phyloP scores from a whole-genome alignment of 2,888 invertebrate species.

The Sesia apiformis region DNA sequence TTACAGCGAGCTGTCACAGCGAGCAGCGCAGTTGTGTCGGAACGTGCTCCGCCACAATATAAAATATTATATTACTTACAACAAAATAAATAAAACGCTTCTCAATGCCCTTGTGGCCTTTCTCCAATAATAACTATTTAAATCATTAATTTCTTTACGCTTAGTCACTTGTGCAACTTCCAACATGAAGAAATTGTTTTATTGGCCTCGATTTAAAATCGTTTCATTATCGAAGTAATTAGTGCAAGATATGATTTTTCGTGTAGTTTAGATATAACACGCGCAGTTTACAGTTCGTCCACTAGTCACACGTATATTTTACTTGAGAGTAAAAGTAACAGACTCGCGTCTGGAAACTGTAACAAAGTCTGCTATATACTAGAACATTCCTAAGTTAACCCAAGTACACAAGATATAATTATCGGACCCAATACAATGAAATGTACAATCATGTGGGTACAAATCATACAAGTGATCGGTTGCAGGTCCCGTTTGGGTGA shows the following conservation, averaged over 20 bases:
- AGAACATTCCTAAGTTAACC: slow-evolving; percentile 1
- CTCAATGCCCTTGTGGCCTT: slow-evolving; percentile 58
- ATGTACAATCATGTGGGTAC: slow-evolving; percentile 54
- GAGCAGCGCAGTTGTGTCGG: slow-evolving; percentile 61
- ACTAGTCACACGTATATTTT: slow-evolving; percentile 2
- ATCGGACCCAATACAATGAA: slow-evolving; percentile 66
- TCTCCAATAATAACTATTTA: slow-evolving; percentile 40
- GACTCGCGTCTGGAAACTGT: slow-evolving; percentile 6
- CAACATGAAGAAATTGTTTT: slow-evolving; percentile 58
- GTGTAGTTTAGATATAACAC: neutral
- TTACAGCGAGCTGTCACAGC: slow-evolving; percentile 57
- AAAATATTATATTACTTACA: slow-evolving; percentile 67
- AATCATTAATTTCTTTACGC: slow-evolving; percentile 51
- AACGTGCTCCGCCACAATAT: slow-evolving; percentile 53
- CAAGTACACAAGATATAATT: slow-evolving; percentile 7
- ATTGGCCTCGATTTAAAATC: slow-evolving; percentile 71
- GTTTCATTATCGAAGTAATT: slow-evolving; percentile 15
- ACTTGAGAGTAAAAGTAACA: slow-evolving; percentile 15
- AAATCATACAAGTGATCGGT: slow-evolving; percentile 39
- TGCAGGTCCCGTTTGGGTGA: slow-evolving; percentile 16
- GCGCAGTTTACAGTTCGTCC: neutral
- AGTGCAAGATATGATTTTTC: neutral
- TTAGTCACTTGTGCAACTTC: slow-evolving; percentile 58
- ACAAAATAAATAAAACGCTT: slow-evolving; percentile 70
- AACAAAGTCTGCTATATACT: neutral